Evolutionary conservation across 2,888 invertebrate genomes (phyloP).

Genomic region (Leptinotarsa haldemani): DNA sequence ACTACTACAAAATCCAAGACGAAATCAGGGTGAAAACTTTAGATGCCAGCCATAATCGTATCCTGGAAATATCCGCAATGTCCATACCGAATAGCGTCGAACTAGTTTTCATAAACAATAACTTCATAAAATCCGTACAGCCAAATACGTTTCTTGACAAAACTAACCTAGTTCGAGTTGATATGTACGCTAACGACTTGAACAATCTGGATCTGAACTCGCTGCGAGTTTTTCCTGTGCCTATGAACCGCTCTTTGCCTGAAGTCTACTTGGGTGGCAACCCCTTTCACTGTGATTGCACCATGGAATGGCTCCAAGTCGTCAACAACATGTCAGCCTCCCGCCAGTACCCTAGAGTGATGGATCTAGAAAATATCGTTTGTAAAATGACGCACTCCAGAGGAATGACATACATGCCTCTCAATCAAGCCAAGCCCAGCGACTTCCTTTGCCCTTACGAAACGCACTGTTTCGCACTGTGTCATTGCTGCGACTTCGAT

Average conservation of each 20-base stretch:
- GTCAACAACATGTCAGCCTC: constrained; percentile 87
- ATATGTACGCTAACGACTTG: constrained; percentile 90
- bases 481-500: constrained; percentile 96
- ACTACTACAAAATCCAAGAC: constrained; percentile 88
- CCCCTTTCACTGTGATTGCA: constrained; percentile 94
- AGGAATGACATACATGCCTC: constrained; percentile 81
- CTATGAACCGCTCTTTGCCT: constrained; percentile 79
- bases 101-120: constrained; percentile 89
- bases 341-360: constrained; percentile 86
- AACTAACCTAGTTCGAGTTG: constrained; percentile 85
- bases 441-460: constrained; percentile 94
- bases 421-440: constrained; percentile 80
- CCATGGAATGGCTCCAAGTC: constrained; percentile 94
- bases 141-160: constrained; percentile 90
- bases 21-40: constrained; percentile 85
- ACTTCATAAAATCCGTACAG: constrained; percentile 83
- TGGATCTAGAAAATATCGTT: constrained; percentile 89
- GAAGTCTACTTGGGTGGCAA: constrained; percentile 93
- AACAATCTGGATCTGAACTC: constrained; percentile 85
- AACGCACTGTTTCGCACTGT: constrained; percentile 92
- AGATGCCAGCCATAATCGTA: constrained; percentile 90
- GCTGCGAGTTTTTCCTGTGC: constrained; percentile 78
- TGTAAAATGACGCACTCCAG: constrained; percentile 88
- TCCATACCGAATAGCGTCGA: constrained; percentile 91
- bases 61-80: constrained; percentile 84